A percentile compares a stretch with the other conserved stretches of the same genome.
phyloP scores from a whole-genome alignment of 2,113 vertebrate genomes.

The Syngnathus scovelli region DNA sequence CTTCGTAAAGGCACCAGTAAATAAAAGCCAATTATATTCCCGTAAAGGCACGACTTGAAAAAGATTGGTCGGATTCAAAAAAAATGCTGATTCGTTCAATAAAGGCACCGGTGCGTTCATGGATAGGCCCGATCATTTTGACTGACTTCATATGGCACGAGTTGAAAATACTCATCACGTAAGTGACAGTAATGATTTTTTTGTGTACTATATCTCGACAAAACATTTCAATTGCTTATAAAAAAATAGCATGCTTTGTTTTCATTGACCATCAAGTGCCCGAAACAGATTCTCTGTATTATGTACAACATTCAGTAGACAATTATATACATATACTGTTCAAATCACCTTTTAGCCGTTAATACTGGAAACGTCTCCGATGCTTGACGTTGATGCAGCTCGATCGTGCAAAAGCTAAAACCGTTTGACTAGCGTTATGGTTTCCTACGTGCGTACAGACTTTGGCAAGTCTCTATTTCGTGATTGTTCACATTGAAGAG shows the following conservation, averaged over 20 bases:
- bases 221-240: not conserved
- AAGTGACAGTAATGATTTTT: not conserved
- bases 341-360: slow-evolving; percentile 25
- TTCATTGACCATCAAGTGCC: slow-evolving; percentile 3
- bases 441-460: slow-evolving; percentile 19
- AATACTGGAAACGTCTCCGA: slow-evolving; percentile 35
- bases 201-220: not conserved
- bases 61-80: not conserved
- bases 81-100: not conserved
- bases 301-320: slow-evolving; percentile 29
- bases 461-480: slow-evolving; percentile 27
- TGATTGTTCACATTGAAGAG: slow-evolving; percentile 21
- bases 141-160: slow-evolving; percentile 6
- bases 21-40: slow-evolving; percentile 12
- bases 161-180: not conserved
- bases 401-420: not conserved
- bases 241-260: not conserved
- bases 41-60: slow-evolving; percentile 33
- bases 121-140: not conserved
- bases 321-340: slow-evolving; percentile 39
- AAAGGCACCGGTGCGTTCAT: not conserved
- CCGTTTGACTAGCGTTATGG: not conserved
- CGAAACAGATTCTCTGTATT: slow-evolving; percentile 13
- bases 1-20: slow-evolving; percentile 22
- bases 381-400: not conserved